A percentile compares a stretch with the other conserved stretches of the same genome.
These are phyloP conservation scores for Zelostemma sp. DNA, from an alignment of 1,140 invertebrate genomes.

Conservation along the genomic window DNA sequence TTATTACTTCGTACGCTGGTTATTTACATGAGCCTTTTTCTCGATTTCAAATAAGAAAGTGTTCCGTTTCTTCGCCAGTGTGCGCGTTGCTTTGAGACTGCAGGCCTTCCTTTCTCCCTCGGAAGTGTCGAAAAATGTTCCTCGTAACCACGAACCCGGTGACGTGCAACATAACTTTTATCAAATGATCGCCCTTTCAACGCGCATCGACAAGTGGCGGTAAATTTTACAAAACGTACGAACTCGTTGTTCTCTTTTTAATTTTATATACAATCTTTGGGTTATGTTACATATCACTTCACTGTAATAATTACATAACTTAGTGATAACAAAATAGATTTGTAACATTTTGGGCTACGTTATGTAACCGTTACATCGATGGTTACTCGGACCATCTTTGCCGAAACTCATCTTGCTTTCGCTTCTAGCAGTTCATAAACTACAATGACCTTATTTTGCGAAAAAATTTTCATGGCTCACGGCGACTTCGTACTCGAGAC, in stretches of 20 bases:
- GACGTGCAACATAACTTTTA: constrained; percentile 13
- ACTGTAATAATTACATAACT: constrained; percentile 9
- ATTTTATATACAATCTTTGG: background rate
- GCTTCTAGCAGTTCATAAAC: no score
- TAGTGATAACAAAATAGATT: constrained; percentile 35
- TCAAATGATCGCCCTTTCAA: no score
- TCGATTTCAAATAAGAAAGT: constrained; percentile 13
- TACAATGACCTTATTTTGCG: constrained; percentile 1
- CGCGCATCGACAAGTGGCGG: no score
- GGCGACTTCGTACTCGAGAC: constrained; percentile 8
- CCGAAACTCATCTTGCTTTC: no score
- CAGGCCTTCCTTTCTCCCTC: constrained; percentile 38
- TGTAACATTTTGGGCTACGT: constrained; percentile 12
- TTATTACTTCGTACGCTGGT: constrained; percentile 32
- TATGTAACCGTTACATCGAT: constrained; percentile 15
- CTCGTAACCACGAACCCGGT: constrained; percentile 10
- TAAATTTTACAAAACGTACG: no score
- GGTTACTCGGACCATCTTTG: no score
- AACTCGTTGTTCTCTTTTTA: background rate
- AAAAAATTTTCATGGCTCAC: constrained; percentile 7
- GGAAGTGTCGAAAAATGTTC: constrained; percentile 4
- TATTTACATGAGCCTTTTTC: constrained; percentile 41
- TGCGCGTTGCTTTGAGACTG: constrained; percentile 25
- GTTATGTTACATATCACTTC: background rate
- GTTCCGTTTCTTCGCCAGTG: constrained; percentile 12